These are phyloP conservation scores for Oreochromis spilurus DNA, from an alignment of 2,113 vertebrate species.

Conservation along the genomic window DNA sequence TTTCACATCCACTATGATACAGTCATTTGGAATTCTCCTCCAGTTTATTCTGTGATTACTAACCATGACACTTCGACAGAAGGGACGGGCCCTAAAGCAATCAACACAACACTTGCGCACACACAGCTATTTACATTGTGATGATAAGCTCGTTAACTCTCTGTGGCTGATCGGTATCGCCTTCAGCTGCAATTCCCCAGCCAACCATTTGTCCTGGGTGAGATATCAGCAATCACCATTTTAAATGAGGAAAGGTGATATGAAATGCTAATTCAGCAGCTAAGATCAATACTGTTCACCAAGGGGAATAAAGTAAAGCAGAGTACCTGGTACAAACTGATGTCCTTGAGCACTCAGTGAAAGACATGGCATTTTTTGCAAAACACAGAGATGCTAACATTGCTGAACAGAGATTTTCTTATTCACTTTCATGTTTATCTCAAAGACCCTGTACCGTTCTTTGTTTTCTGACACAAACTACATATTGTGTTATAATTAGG, in stretches of 20 bases:
- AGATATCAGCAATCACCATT: slow-evolving; percentile 69
- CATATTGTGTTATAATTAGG: neutral
- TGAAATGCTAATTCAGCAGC: slow-evolving; percentile 70
- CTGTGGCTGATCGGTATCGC: slow-evolving; percentile 62
- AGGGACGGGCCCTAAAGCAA: slow-evolving; percentile 41
- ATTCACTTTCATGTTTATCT: neutral
- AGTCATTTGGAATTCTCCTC: slow-evolving; percentile 43
- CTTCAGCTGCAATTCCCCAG: slow-evolving; percentile 43
- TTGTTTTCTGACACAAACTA: neutral
- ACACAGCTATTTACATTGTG: slow-evolving; percentile 59
- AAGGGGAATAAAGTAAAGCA: slow-evolving; percentile 8
- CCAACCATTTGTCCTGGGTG: slow-evolving; percentile 52
- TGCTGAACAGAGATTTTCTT: neutral
- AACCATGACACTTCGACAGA: slow-evolving; percentile 40
- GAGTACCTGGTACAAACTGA: neutral
- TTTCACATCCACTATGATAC: neutral
- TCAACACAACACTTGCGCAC: slow-evolving; percentile 45
- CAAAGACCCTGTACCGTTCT: accelerated
- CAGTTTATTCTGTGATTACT: slow-evolving; percentile 47
- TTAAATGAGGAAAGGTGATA: slow-evolving; percentile 67
- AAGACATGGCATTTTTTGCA: neutral
- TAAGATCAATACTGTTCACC: slow-evolving; percentile 57
- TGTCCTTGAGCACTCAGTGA: slow-evolving; percentile 10
- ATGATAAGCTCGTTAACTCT: slow-evolving; percentile 69
- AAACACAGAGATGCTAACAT: neutral